phyloP scores from a whole-genome alignment of 2,113 vertebrate species.

The Sclerurus mexicanus region DNA sequence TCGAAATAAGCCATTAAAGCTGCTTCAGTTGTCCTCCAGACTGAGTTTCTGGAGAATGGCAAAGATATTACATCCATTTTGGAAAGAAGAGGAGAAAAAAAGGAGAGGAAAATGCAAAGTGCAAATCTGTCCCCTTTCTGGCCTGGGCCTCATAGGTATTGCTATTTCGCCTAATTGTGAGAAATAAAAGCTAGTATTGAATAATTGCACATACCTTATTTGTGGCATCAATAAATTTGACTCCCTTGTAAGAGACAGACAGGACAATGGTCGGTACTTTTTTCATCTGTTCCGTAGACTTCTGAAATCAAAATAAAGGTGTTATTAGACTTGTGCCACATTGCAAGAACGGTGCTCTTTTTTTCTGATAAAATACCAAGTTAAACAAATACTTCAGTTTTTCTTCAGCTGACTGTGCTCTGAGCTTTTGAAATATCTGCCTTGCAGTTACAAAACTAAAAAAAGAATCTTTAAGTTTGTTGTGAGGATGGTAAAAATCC shows the following conservation, averaged over 20 bases:
- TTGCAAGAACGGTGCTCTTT: neutral
- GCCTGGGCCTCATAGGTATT: neutral
- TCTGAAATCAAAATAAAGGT: conserved; percentile 80
- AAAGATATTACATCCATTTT: neutral
- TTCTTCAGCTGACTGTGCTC: neutral
- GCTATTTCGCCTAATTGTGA: neutral
- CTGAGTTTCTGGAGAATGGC: neutral
- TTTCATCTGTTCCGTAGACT: conserved; percentile 99
- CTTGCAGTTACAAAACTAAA: neutral
- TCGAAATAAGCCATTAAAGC: neutral
- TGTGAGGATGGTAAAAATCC: neutral
- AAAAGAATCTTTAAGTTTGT: neutral
- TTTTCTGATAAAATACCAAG: conserved; percentile 8
- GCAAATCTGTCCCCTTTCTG: neutral
- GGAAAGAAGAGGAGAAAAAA: neutral
- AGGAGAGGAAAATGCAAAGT: neutral
- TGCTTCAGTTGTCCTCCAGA: neutral
- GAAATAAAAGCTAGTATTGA: neutral
- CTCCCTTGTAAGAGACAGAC: conserved; percentile 98
- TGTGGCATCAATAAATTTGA: conserved; percentile 98
- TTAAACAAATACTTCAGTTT: conserved; percentile 21
- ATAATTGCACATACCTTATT: conserved; percentile 86
- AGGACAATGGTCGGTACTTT: conserved; percentile 98
- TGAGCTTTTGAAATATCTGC: neutral
- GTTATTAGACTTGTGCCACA: conserved; percentile 35